Evolutionary conservation across 2,888 invertebrate genomes (phyloP), one percentile per base, ranked within the genome.

Genomic region (Netelia inedita): DNA sequence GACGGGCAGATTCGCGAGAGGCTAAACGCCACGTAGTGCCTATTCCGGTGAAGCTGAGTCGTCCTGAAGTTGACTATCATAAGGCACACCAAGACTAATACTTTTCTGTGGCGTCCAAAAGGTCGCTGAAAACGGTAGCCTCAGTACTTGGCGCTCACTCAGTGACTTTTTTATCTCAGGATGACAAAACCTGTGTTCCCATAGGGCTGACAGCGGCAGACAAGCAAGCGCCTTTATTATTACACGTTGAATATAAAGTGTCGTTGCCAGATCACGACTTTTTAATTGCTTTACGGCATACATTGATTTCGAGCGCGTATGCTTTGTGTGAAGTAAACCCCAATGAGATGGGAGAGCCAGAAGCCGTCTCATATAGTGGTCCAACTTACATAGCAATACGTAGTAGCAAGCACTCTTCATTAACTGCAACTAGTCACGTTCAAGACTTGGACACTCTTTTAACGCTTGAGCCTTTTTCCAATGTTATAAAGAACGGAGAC

Each of bases 371-470:
- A 43, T 93, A 93, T 82, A 90, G 89, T 78, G 94, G 94, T 11
- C 94, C 94, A 72, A 94, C 94, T 73, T 93, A 92, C 87, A 89
- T 94, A 59, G 91, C 93, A 9, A 90, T 92, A 14, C 59, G 91
- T 11, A 88, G 88, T 74, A 90, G 88, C 2, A 92, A 91, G 79
- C 91, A 92, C 79, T 87, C 85, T 55, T 87, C 86, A 14, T 89
- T 88, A 10, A 90, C 88, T 23, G 90, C 92, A 41, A 66, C 71
- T 50, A 85, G 88, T 19, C 92, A 92, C 85, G 87, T 87, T 16
- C 16, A 14, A 21, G 92, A 93, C 74, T 87, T 92, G 5, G 80
- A 90, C 14, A 76, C 72, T 35, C 68, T 91, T 21, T 53, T 88
- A 43, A 79, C 87, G 59, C 68, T 88, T 21, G 76, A 86, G 14